Evolutionary conservation across 2,797 vertebrate species (phyloP).

Genomic region (Psittacula echo): DNA sequence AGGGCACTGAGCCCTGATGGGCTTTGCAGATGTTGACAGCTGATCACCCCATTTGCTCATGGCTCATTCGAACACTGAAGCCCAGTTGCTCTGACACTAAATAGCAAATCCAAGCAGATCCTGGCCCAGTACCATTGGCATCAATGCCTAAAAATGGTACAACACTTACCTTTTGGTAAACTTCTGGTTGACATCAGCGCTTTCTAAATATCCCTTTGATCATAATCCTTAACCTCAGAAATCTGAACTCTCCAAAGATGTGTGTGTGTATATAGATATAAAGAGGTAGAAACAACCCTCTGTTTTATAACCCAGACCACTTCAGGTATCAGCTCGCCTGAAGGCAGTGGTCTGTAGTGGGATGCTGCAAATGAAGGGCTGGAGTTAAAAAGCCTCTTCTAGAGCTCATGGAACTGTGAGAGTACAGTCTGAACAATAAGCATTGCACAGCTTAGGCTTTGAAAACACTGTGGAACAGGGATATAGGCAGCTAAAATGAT

Average conservation of each 20-base stretch:
- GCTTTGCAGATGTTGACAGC: background rate
- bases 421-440: background rate
- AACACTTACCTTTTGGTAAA: background rate
- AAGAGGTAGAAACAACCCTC: background rate
- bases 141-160: background rate
- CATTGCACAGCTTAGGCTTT: background rate
- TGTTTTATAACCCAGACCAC: background rate
- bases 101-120: background rate
- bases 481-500: background rate
- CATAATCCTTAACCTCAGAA: background rate
- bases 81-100: background rate
- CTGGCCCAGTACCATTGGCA: background rate
- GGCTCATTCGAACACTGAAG: background rate
- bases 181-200: background rate
- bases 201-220: background rate
- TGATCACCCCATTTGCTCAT: background rate
- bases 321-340: background rate
- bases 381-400: background rate
- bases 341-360: background rate
- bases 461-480: background rate
- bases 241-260: background rate
- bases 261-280: background rate
- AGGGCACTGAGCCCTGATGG: background rate
- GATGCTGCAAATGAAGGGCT: background rate
- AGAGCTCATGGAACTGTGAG: accelerated